A percentile compares a stretch with the other conserved stretches of the same genome.
Evolutionary conservation across 2,797 vertebrate species (phyloP).

Genomic region (Coendou prehensilis): DNA sequence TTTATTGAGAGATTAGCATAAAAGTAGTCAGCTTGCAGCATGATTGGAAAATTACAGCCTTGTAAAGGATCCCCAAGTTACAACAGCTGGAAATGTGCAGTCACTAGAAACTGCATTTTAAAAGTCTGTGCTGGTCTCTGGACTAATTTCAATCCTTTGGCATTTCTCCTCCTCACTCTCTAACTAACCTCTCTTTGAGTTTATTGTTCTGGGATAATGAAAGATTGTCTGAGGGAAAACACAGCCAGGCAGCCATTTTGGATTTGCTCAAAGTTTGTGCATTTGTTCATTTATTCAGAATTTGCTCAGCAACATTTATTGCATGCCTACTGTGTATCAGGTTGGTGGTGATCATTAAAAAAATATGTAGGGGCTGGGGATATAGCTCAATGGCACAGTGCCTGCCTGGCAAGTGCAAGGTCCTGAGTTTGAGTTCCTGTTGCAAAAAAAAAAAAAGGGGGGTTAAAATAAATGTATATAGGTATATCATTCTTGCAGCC

Average conservation of each 20-base stretch:
- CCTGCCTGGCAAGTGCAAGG: too few species aligned
- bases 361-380: background rate
- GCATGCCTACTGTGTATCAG: background rate
- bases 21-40: conserved; percentile 72
- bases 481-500: background rate
- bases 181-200: conserved; percentile 16
- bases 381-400: too few species aligned
- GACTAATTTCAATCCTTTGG: conserved; percentile 39
- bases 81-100: conserved; percentile 27
- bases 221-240: conserved; percentile 27
- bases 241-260: conserved; percentile 9
- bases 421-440: too few species aligned
- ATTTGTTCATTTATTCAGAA: conserved; percentile 22
- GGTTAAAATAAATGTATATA: too few species aligned
- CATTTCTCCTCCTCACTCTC: conserved; percentile 3
- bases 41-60: conserved; percentile 77
- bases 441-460: too few species aligned
- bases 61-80: conserved; percentile 71
- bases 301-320: background rate
- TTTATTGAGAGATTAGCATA: conserved; percentile 78
- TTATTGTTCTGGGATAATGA: conserved; percentile 64
- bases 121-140: conserved; percentile 43
- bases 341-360: background rate
- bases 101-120: conserved; percentile 51
- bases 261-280: conserved; percentile 43